Conservation (phyloP, 2,888 invertebrate genomes). For the Synanthedon myopaeformis region DNA sequence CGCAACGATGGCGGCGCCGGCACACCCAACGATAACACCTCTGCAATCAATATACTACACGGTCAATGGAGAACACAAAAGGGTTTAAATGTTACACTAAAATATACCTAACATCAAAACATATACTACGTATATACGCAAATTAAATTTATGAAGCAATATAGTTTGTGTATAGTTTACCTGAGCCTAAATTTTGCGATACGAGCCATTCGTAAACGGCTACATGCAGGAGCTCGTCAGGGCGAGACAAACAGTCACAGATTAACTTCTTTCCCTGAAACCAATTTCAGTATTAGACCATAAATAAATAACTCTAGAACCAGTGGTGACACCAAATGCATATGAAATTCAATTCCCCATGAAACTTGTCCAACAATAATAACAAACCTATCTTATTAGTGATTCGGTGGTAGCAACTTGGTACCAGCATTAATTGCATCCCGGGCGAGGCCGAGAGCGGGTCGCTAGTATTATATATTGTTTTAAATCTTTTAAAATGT, state of each 20-base stretch:
- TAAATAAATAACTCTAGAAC: not conserved
- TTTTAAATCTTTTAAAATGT: too few relatives aligned
- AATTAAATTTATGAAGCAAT: not conserved
- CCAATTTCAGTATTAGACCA: not conserved
- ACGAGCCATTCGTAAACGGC: constrained; percentile 95
- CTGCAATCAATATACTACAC: constrained; percentile 31
- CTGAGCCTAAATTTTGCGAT: constrained; percentile 75
- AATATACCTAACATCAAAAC: too few relatives aligned
- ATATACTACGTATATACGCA: not conserved
- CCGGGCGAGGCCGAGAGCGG: too few relatives aligned
- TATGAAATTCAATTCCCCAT: too few relatives aligned
- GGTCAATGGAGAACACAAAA: too few relatives aligned
- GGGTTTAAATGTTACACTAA: too few relatives aligned
- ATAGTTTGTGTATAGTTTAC: constrained; percentile 17
- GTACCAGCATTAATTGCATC: too few relatives aligned
- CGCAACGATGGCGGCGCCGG: constrained; percentile 80
- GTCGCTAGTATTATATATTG: too few relatives aligned
- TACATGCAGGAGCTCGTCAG: constrained; percentile 91
- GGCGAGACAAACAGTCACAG: constrained; percentile 73
- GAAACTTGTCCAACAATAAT: too few relatives aligned
- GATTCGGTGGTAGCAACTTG: too few relatives aligned
- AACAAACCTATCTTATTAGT: too few relatives aligned
- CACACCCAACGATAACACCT: constrained; percentile 73
- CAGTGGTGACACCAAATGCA: too few relatives aligned
- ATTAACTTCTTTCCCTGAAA: constrained; percentile 69